These are phyloP conservation scores for Tinea trinotella DNA, from an alignment of 2,888 invertebrate species.

Conservation along the genomic window DNA sequence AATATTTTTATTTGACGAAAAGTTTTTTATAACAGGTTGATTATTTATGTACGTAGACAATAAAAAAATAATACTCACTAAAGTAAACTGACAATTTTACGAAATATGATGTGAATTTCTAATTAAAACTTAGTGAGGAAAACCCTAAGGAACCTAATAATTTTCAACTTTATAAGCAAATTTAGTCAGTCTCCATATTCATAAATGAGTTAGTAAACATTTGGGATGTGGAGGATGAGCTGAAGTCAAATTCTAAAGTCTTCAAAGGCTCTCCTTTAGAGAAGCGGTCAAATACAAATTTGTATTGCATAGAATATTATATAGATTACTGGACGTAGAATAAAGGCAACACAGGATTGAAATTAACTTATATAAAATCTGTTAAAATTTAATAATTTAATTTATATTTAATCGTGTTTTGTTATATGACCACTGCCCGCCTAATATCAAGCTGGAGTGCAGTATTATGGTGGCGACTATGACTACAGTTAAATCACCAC, in stretches of 20 bases:
- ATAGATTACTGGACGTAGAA: no score
- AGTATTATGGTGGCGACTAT: no score
- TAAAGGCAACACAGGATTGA: no score
- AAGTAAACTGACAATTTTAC: not conserved
- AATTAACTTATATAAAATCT: no score
- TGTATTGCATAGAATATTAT: no score
- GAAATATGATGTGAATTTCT: not conserved
- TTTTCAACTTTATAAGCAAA: slow-evolving; percentile 12
- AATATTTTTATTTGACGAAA: not conserved
- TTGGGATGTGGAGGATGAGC: not conserved
- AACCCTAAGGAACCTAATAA: slow-evolving; percentile 1
- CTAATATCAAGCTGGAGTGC: no score
- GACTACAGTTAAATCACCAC: no score
- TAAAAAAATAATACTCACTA: not conserved
- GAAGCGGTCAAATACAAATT: not conserved
- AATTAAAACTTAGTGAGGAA: slow-evolving; percentile 7
- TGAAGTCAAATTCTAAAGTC: not conserved
- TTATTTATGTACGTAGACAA: not conserved
- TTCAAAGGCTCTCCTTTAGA: not conserved
- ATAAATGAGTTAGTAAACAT: slow-evolving; percentile 10
- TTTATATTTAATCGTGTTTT: no score
- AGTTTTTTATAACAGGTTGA: not conserved
- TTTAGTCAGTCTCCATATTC: slow-evolving; percentile 10
- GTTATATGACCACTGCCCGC: no score
- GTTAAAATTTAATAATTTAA: no score